These are phyloP conservation scores for Coreius guichenoti DNA, from an alignment of 2,797 vertebrate genomes.

Conservation along the genomic window DNA sequence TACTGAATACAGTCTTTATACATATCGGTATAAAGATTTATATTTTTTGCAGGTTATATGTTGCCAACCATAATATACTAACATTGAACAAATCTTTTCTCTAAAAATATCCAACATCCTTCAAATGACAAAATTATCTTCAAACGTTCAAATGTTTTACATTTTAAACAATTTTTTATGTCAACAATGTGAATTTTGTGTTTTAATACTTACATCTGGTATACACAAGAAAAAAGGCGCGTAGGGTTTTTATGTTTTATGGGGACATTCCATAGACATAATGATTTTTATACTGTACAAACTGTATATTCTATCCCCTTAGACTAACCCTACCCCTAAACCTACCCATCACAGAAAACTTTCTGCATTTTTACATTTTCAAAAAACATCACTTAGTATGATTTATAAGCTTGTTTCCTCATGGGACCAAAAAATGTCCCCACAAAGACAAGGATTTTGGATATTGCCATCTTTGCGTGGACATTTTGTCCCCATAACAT, in stretches of 20 bases:
- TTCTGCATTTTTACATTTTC: background rate
- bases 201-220: conserved; percentile 1
- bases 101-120: background rate
- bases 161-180: background rate
- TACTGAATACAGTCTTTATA: background rate
- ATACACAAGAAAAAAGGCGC: conserved; percentile 18
- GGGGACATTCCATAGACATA: background rate
- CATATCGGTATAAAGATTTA: background rate
- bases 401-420: background rate
- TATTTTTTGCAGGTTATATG: background rate
- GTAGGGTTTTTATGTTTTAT: background rate
- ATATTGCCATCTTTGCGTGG: background rate
- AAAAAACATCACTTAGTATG: background rate
- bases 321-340: background rate
- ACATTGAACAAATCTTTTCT: background rate
- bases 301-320: background rate
- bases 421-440: background rate
- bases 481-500: background rate
- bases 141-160: background rate
- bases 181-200: background rate
- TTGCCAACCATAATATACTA: background rate
- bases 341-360: background rate
- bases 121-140: background rate
- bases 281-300: background rate
- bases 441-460: background rate